phyloP scores from a whole-genome alignment of 2,888 invertebrate genomes.

The Cacoxenus indagator region DNA sequence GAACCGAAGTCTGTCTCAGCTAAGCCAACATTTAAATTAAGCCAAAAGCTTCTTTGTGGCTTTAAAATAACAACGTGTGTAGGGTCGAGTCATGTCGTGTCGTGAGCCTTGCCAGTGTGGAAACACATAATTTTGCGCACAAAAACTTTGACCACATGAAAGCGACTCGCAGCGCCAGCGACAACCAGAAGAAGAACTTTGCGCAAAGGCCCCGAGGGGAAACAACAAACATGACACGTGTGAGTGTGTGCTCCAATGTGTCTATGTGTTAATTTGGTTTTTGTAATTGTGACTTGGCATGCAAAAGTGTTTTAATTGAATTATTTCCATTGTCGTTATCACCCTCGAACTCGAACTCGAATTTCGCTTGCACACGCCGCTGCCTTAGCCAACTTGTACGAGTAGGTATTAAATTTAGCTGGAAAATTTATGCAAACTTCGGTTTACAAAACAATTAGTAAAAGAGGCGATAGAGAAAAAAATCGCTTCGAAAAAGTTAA shows the following conservation, averaged over 20 bases:
- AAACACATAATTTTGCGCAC: constrained; percentile 1
- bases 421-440: constrained; percentile 45
- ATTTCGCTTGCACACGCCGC: background rate
- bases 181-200: constrained; percentile 3
- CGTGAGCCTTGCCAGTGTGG: constrained; percentile 1
- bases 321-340: constrained; percentile 65
- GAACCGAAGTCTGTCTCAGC: constrained; percentile 5
- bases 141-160: constrained; percentile 53
- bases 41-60: constrained; percentile 66
- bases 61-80: constrained; percentile 44
- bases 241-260: background rate
- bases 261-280: constrained; percentile 62
- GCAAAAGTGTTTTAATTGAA: constrained; percentile 70
- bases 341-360: constrained; percentile 1
- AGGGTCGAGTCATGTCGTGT: background rate
- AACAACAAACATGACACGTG: constrained; percentile 16
- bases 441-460: constrained; percentile 20
- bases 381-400: constrained; percentile 11
- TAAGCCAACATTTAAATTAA: constrained; percentile 57
- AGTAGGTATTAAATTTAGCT: constrained; percentile 32
- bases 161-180: background rate
- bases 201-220: background rate
- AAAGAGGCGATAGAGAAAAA: constrained; percentile 1
- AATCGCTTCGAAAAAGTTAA: constrained; percentile 54
- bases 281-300: constrained; percentile 68